These are phyloP conservation scores for Agriotes lineatus DNA, from an alignment of 2,888 invertebrate genomes.

Conservation along the genomic window DNA sequence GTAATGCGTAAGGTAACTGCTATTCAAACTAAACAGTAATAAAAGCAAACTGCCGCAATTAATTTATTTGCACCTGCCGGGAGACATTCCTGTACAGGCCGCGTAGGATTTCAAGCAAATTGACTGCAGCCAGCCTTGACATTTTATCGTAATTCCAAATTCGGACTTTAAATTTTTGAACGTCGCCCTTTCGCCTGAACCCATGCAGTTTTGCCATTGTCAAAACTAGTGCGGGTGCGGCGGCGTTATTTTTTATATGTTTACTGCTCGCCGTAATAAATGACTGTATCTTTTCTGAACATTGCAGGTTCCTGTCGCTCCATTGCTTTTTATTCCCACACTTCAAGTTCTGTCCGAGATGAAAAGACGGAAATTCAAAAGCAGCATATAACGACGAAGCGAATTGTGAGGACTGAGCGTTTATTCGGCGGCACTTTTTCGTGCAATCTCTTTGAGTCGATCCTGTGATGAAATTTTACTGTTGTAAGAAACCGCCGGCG, in stretches of 20 bases:
- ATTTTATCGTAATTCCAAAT: too few species aligned
- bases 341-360: conserved; percentile 84
- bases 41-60: not conserved
- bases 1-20: not conserved
- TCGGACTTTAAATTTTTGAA: too few species aligned
- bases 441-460: conserved; percentile 21
- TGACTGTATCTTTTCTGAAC: conserved; percentile 55
- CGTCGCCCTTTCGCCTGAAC: too few species aligned
- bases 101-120: not conserved
- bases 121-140: too few species aligned
- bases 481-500: not conserved
- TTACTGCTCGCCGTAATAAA: not conserved
- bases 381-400: conserved; percentile 15
- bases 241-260: not conserved
- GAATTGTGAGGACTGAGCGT: conserved; percentile 15
- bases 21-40: conserved; percentile 4
- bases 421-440: conserved; percentile 8
- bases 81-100: not conserved
- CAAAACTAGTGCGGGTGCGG: not conserved
- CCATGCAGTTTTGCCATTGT: not conserved
- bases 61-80: conserved; percentile 8
- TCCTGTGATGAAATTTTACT: conserved; percentile 25
- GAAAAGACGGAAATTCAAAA: conserved; percentile 51
- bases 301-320: conserved; percentile 86
- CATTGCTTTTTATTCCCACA: conserved; percentile 92